Evolutionary conservation across 2,888 invertebrate genomes (phyloP).

Genomic region (Chirona hameri): DNA sequence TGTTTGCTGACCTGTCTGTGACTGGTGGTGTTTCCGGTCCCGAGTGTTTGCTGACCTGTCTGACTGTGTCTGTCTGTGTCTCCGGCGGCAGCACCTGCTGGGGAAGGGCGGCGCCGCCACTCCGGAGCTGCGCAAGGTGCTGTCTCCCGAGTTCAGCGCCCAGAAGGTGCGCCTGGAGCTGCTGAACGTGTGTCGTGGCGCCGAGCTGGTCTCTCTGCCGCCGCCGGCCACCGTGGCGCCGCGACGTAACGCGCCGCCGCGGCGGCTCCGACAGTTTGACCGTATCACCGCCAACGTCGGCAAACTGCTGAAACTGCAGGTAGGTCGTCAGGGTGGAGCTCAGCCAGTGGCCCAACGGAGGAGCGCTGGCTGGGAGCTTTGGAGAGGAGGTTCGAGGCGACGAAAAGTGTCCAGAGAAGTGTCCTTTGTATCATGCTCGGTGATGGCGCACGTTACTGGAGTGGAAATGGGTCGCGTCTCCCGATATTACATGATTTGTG

Average conservation of each 20-base stretch:
- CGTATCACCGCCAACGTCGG: conserved; percentile 77
- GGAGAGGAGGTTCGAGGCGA: too few species aligned
- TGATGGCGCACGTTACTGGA: too few species aligned
- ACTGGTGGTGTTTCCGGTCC: conserved; percentile 12
- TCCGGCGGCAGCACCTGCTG: conserved; percentile 51
- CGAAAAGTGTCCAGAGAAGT: too few species aligned
- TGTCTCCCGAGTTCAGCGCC: conserved; percentile 64
- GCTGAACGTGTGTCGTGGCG: conserved; percentile 63
- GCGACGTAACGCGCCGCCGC: conserved; percentile 66
- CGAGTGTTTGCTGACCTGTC: neutral
- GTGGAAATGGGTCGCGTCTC: too few species aligned
- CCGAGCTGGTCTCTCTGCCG: conserved; percentile 41
- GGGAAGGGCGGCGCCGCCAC: conserved; percentile 60
- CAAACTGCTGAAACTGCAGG: conserved; percentile 71
- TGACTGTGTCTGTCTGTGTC: neutral
- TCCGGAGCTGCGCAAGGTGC: conserved; percentile 56
- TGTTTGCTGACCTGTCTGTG: conserved; percentile 29
- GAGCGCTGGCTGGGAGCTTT: too few species aligned
- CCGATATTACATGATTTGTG: too few species aligned
- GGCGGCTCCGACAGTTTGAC: conserved; percentile 79
- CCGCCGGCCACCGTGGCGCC: conserved; percentile 41
- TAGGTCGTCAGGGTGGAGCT: too few species aligned
- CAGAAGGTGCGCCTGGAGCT: conserved; percentile 63
- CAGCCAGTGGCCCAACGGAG: too few species aligned
- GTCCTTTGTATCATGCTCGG: too few species aligned